phyloP scores from a whole-genome alignment of 2,113 vertebrate species.

The Gymnobelideus leadbeateri region DNA sequence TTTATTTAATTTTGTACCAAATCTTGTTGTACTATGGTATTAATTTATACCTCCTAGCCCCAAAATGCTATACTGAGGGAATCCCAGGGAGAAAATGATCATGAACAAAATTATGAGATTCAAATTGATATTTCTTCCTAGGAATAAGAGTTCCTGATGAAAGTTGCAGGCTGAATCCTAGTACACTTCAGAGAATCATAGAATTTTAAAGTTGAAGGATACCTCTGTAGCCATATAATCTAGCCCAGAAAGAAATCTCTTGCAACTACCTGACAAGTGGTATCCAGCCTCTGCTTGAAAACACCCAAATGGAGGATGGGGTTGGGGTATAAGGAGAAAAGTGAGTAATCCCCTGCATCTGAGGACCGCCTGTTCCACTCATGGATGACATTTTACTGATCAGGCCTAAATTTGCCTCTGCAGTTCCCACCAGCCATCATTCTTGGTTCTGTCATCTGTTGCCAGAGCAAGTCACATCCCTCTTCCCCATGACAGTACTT shows the following conservation, averaged over 20 bases:
- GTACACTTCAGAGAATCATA: neutral
- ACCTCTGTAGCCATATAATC: neutral
- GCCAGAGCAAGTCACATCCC: neutral
- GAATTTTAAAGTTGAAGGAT: neutral
- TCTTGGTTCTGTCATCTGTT: neutral
- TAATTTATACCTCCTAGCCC: conserved; percentile 26
- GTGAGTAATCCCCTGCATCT: neutral
- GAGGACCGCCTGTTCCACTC: neutral
- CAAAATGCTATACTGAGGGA: conserved; percentile 2
- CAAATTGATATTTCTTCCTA: neutral
- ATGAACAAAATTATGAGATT: conserved; percentile 18
- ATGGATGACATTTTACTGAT: neutral
- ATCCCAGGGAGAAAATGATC: neutral
- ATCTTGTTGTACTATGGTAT: neutral
- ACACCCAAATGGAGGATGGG: neutral
- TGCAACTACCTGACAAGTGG: neutral
- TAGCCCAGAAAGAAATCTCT: neutral
- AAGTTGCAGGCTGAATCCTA: conserved; percentile 1
- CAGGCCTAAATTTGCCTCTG: neutral
- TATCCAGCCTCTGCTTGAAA: neutral
- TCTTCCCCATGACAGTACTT: neutral
- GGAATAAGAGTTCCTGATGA: neutral
- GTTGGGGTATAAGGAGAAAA: neutral
- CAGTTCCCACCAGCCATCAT: neutral
- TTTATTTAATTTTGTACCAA: conserved; percentile 10